Percentiles rank a stretch among this genome's conserved stretches.
Conservation (phyloP, 2,888 invertebrate species). For the Empis livida region DNA sequence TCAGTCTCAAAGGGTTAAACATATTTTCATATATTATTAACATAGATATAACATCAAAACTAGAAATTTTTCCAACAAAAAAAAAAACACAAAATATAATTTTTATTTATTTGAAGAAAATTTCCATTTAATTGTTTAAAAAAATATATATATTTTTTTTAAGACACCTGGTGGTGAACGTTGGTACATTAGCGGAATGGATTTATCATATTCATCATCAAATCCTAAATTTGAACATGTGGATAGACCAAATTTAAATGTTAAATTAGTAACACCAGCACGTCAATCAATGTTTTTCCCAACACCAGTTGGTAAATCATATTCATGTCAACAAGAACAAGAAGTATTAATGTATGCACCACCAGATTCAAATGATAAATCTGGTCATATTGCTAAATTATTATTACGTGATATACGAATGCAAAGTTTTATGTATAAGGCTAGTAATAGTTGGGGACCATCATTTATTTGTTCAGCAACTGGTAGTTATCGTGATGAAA, state of each 20-base stretch:
- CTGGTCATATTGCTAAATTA: conserved; percentile 46
- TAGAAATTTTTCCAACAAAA: too few species aligned
- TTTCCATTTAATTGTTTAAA: too few species aligned
- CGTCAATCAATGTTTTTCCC: conserved; percentile 54
- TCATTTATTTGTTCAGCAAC: conserved; percentile 37
- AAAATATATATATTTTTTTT: too few species aligned
- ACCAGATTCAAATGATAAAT: conserved; percentile 34
- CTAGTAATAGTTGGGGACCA: conserved; percentile 45
- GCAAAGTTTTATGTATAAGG: conserved; percentile 82
- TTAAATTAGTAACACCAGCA: conserved; percentile 44
- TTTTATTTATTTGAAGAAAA: too few species aligned
- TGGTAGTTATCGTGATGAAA: conserved; percentile 57
- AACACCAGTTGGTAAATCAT: conserved; percentile 79
- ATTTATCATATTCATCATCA: conserved; percentile 58
- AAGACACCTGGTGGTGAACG: conserved; percentile 79
- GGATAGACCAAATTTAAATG: conserved; percentile 41
- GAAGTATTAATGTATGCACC: conserved; percentile 48
- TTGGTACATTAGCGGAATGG: conserved; percentile 74
- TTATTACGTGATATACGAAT: conserved; percentile 58
- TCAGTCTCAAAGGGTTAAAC: too few species aligned
- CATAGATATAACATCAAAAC: too few species aligned
- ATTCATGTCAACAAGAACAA: conserved; percentile 58
- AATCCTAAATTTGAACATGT: conserved; percentile 47
- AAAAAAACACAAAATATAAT: too few species aligned
- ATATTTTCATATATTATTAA: too few species aligned